Evolutionary conservation across 2,797 vertebrate genomes (phyloP).

Genomic region (Tamandua tetradactyla): DNA sequence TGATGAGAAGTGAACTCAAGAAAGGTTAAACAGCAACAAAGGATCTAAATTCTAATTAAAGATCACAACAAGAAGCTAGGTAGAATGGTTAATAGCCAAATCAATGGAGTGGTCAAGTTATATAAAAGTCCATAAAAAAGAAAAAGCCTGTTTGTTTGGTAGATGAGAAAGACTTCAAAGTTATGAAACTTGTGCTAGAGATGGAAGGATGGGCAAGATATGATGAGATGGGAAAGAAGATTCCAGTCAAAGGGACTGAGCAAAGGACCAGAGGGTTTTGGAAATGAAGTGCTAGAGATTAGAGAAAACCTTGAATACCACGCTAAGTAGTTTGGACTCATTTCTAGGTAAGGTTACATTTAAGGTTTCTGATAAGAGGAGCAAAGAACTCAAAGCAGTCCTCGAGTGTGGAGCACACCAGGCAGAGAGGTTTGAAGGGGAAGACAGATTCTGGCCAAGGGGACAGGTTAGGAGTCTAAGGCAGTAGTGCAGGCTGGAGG

Average conservation of each 20-base stretch:
- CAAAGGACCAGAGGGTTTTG: background rate
- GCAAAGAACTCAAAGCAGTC: background rate
- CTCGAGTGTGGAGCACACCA: background rate
- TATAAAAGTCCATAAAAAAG: background rate
- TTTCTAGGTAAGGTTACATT: background rate
- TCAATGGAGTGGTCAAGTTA: background rate
- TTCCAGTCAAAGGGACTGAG: background rate
- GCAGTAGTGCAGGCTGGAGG: fast-evolving
- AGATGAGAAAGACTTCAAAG: background rate
- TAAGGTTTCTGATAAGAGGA: background rate
- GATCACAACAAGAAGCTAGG: background rate
- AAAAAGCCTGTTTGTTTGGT: background rate
- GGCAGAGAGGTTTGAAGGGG: background rate
- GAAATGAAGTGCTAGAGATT: background rate
- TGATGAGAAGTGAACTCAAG: background rate
- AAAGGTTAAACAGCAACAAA: background rate
- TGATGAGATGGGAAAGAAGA: background rate
- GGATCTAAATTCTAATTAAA: background rate
- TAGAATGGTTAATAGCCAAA: background rate
- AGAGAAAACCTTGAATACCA: background rate
- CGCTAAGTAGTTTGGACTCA: background rate
- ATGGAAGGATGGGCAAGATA: background rate
- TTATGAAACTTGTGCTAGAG: background rate
- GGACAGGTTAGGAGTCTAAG: background rate
- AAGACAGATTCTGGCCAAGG: background rate